Evolutionary conservation across 2,797 vertebrate species (phyloP).

Genomic region (Lagocephalus sceleratus): DNA sequence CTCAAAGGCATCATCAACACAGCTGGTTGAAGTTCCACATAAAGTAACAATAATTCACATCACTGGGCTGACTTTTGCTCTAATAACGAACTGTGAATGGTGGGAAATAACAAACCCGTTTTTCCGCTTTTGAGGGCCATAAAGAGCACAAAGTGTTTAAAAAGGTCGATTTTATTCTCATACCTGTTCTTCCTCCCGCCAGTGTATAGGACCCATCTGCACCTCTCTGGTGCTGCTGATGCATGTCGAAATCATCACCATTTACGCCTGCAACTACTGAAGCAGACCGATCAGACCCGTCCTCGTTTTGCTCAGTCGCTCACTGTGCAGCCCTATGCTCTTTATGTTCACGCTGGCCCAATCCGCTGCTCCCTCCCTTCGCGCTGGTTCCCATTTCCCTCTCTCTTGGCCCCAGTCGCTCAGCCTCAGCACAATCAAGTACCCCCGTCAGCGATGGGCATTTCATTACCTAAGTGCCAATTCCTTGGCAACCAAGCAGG

Average conservation of each 20-base stretch:
- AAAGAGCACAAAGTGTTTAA: neutral
- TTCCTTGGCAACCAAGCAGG: conserved; percentile 65
- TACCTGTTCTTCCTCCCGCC: too few relatives aligned
- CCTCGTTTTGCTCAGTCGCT: conserved; percentile 27
- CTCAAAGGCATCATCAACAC: too few relatives aligned
- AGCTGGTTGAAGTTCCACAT: too few relatives aligned
- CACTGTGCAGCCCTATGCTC: conserved; percentile 39
- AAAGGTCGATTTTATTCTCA: too few relatives aligned
- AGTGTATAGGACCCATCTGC: too few relatives aligned
- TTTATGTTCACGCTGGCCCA: conserved; percentile 47
- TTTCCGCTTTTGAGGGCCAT: conserved; percentile 4
- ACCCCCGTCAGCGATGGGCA: conserved; percentile 62
- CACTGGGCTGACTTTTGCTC: too few relatives aligned
- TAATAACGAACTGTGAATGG: too few relatives aligned
- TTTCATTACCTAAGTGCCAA: conserved; percentile 75
- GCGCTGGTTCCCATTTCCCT: conserved; percentile 49
- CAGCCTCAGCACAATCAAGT: conserved; percentile 66
- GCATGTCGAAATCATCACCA: conserved; percentile 6
- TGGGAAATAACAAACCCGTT: too few relatives aligned
- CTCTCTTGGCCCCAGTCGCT: conserved; percentile 57
- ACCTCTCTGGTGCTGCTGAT: too few relatives aligned
- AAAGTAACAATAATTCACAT: too few relatives aligned
- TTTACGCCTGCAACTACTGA: conserved; percentile 1
- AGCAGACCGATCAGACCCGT: conserved; percentile 27
- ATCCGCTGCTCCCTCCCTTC: conserved; percentile 37